Evolutionary conservation across 2,888 invertebrate genomes (phyloP).

Genomic region (Protodeltote pygarga): DNA sequence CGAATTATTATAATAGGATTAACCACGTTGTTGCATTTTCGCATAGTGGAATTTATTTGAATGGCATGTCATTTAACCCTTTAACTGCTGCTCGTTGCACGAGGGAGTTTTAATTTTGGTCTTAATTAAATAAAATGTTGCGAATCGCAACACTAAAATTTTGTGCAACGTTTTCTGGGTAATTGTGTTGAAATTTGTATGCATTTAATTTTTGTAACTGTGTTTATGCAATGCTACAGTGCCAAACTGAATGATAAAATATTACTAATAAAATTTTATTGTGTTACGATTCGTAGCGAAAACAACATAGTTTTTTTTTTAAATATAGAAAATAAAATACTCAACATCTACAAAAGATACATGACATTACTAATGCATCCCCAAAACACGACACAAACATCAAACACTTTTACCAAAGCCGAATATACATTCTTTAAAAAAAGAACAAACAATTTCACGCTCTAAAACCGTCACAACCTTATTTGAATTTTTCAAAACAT

Average conservation of each 20-base stretch:
- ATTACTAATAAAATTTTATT: too few relatives aligned
- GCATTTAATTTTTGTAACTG: too few relatives aligned
- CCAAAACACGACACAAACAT: too few relatives aligned
- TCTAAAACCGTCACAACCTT: conserved; percentile 45
- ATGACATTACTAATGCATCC: too few relatives aligned
- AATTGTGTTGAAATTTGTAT: too few relatives aligned
- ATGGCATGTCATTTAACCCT: conserved; percentile 76
- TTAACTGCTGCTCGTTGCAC: conserved; percentile 47
- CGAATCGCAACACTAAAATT: conserved; percentile 21
- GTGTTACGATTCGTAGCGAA: too few relatives aligned
- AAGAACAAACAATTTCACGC: conserved; percentile 45
- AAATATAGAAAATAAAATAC: too few relatives aligned
- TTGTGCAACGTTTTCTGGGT: not conserved
- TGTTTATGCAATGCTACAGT: too few relatives aligned
- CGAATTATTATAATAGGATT: conserved; percentile 77
- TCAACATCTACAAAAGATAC: too few relatives aligned
- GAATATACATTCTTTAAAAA: not conserved
- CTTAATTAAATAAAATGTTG: conserved; percentile 48
- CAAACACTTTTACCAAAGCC: too few relatives aligned
- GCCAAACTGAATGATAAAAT: too few relatives aligned
- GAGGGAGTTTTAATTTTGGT: conserved; percentile 50
- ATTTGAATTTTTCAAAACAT: conserved; percentile 63
- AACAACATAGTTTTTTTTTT: too few relatives aligned
- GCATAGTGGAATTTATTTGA: conserved; percentile 74
- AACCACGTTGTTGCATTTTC: conserved; percentile 63